Evolutionary conservation across 2,113 vertebrate species (phyloP), one percentile per base, ranked within the genome.

Genomic region (Xenopus laevis): DNA sequence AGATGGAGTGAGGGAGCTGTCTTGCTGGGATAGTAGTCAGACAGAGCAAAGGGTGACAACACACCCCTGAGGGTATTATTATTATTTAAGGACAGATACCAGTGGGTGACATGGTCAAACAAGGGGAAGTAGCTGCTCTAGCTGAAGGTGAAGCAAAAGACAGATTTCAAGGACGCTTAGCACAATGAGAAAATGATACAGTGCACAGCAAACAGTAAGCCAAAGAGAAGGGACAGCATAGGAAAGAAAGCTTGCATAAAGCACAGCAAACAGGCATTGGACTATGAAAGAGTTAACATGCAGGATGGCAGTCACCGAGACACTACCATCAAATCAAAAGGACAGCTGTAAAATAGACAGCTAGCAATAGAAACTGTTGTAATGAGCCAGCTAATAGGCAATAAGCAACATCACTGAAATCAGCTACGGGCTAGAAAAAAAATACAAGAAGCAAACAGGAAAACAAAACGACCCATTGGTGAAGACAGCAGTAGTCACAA

Each of bases 131-230:
- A 61, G 15, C 11, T 30, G 64, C 55, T 68, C 53, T 61, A 62
- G 72, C 72, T 74, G 73, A 76, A 76, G 73, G 73, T 76, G 73
- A 76, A 76, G 40, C 17, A 40, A 47, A 77, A 64, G 59, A 69
- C 66, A 76, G 66, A 67, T 76, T 70, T 70, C 74, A 76, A 76
- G 74, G 60, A 70, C 59, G 61, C 46, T 64, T 70, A 70, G 13
- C 47, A 69, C 74, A 77, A 70, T 46, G 21, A 18, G 18, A 64
- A 77, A 58, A 55, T 62, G 27, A 70, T 58, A 77, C 13, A 70
- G 57, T 63, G 53, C 17, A 15, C 20, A 57, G 50, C 10, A 62
- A 70, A 70, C 66, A 63, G 53, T 76, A 77, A 63, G 55, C 63
- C 7, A 57, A 30, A 77, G 16, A 52, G 44, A 47, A 13, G 9